These are phyloP conservation scores for Sesia apiformis DNA, from an alignment of 2,888 invertebrate genomes.

Conservation along the genomic window DNA sequence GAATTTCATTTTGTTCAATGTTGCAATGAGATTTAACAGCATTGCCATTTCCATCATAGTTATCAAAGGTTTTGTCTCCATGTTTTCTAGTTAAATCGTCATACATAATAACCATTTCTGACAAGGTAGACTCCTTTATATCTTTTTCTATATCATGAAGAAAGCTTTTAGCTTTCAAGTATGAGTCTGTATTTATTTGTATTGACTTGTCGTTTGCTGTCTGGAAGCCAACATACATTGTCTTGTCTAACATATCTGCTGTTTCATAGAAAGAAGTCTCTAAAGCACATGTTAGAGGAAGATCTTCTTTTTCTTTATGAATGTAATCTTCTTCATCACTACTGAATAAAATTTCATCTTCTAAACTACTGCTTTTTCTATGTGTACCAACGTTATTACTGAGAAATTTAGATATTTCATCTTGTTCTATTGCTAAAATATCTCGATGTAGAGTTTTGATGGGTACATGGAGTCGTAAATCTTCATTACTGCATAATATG, in stretches of 20 bases:
- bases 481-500: no score
- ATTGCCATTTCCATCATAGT: slow-evolving; percentile 5
- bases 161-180: slow-evolving; percentile 41
- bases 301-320: slow-evolving; percentile 26
- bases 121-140: slow-evolving; percentile 1
- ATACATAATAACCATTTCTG: slow-evolving; percentile 6
- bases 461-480: no score
- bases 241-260: slow-evolving; percentile 35
- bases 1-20: not conserved
- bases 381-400: no score
- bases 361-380: not conserved
- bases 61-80: not conserved
- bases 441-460: no score
- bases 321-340: slow-evolving; percentile 52
- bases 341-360: slow-evolving; percentile 56
- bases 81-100: not conserved
- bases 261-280: slow-evolving; percentile 39
- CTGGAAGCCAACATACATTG: slow-evolving; percentile 58
- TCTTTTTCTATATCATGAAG: slow-evolving; percentile 21
- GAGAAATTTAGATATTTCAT: no score
- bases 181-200: slow-evolving; percentile 41
- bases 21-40: not conserved
- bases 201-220: slow-evolving; percentile 59
- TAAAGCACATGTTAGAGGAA: slow-evolving; percentile 50
- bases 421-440: no score